Conservation (phyloP, 35 echinoderm and acorn worm species). For the Anneissia japonica region DNA sequence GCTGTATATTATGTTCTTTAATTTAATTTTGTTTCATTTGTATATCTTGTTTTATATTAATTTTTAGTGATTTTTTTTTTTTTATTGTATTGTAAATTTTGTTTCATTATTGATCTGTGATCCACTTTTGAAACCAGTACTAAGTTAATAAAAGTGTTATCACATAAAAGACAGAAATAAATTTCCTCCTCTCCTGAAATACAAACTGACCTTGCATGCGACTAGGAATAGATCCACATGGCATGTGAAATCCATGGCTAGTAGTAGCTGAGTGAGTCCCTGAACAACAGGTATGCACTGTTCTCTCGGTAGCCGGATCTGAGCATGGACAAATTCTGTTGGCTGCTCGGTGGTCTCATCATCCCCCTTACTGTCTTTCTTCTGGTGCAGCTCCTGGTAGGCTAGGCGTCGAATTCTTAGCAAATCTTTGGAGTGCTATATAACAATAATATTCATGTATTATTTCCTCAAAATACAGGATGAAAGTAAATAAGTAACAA, state of each 20-base stretch:
- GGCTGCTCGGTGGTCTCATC: background rate
- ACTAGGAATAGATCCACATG: conserved; percentile 92
- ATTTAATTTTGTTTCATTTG: no score
- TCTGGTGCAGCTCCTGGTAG: background rate
- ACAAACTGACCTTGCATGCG: conserved; percentile 88
- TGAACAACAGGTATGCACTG: conserved; percentile 71
- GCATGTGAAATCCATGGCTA: conserved; percentile 93
- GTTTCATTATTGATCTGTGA: no score
- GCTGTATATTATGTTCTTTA: no score
- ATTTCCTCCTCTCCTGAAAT: no score
- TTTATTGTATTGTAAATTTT: background rate
- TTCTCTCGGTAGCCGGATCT: conserved; percentile 56
- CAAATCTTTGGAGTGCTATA: conserved; percentile 75
- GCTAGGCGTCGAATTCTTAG: conserved; percentile 54
- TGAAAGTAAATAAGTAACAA: background rate
- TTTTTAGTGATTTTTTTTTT: background rate
- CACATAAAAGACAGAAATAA: no score
- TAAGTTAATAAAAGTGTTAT: no score
- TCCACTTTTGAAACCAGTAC: background rate
- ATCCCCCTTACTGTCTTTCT: background rate
- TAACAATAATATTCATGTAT: background rate
- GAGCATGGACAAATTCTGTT: background rate
- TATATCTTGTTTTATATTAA: no score
- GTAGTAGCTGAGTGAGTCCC: conserved; percentile 66
- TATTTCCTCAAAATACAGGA: background rate